Evolutionary conservation across 1,140 invertebrate genomes (phyloP).

Genomic region (Andrena cerasifolii): DNA sequence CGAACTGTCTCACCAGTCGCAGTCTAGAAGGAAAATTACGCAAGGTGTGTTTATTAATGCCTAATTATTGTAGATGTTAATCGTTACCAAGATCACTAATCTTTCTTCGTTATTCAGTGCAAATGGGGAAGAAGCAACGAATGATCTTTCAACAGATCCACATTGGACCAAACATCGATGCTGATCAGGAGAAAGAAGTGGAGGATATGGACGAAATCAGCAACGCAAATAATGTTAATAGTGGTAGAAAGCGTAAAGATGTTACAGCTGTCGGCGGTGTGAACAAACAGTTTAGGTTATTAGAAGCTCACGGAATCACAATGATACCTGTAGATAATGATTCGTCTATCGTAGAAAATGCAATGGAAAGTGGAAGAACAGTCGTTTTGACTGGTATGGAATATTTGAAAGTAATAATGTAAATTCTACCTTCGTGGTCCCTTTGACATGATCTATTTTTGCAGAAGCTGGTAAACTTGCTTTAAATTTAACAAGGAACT

Average conservation of each 20-base stretch:
- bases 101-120: slow-evolving; percentile 57
- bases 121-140: slow-evolving; percentile 72
- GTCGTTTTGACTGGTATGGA: slow-evolving; percentile 88
- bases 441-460: slow-evolving; percentile 46
- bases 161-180: slow-evolving; percentile 68
- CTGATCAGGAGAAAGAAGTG: slow-evolving; percentile 75
- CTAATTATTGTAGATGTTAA: slow-evolving; percentile 7
- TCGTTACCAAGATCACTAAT: neutral
- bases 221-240: slow-evolving; percentile 65
- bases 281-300: slow-evolving; percentile 84
- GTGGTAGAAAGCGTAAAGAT: slow-evolving; percentile 76
- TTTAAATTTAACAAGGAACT: slow-evolving; percentile 84
- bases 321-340: slow-evolving; percentile 89
- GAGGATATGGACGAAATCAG: slow-evolving; percentile 68
- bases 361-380: slow-evolving; percentile 90
- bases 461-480: slow-evolving; percentile 89
- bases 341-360: slow-evolving; percentile 88
- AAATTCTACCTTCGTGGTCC: neutral
- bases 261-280: slow-evolving; percentile 72
- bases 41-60: slow-evolving; percentile 65
- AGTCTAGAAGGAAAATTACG: slow-evolving; percentile 59
- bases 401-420: slow-evolving; percentile 2
- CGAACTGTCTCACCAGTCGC: slow-evolving; percentile 55
- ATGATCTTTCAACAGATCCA: slow-evolving; percentile 78
- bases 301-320: slow-evolving; percentile 91